Evolutionary conservation across 2,797 vertebrate species (phyloP), one percentile per base, ranked within the genome.

Genomic region (Cynodonichthys magdalenae): DNA sequence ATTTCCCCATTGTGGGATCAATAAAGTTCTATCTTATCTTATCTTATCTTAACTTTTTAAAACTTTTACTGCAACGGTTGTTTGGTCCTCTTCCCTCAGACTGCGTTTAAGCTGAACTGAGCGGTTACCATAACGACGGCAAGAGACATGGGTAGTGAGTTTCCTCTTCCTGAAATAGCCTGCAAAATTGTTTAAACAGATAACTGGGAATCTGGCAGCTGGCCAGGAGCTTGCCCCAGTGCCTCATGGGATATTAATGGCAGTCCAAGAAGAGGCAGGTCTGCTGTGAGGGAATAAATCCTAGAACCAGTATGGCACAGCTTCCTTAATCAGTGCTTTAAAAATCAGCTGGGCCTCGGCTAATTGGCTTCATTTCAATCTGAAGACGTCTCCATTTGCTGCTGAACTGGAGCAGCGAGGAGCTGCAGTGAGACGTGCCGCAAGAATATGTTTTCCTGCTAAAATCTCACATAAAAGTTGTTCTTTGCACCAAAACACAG

Each of bases 351-450:
- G 91, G 86, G 85, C 63, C 59, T 84, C 81, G 82, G 83, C 91
- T 95, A 95, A 96, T 95, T 94, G 90, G 89, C 90, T 90, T 83
- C 88, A 92, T 93, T 92, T 88, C 87, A 95, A 92, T 94, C 82
- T 63, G 89, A 83, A 90, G 92, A 93, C 92, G 93, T 93, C 90
- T 92, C 87, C 84, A 91, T 93, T 91, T 88, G 87, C 87, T 93
- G 90, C 90, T 88, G 87, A 94, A 93, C 94, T 93, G 93, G 87
- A 83, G 87, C 88, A 89, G 93, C 79, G 90, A 91, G 91, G 68
- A 69, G 63, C 80, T 84, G 79, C 84, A 80, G 82, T 59, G 91
- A 89, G 90, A 86, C 80, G 85, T 85, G 79, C 89, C 90, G 73
- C 57, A 68, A 28, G 28, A 68, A 81, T 57, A 72, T 45, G 63